Evolutionary conservation across 2,888 invertebrate species (phyloP).

Genomic region (Ypsolopha scabrella): DNA sequence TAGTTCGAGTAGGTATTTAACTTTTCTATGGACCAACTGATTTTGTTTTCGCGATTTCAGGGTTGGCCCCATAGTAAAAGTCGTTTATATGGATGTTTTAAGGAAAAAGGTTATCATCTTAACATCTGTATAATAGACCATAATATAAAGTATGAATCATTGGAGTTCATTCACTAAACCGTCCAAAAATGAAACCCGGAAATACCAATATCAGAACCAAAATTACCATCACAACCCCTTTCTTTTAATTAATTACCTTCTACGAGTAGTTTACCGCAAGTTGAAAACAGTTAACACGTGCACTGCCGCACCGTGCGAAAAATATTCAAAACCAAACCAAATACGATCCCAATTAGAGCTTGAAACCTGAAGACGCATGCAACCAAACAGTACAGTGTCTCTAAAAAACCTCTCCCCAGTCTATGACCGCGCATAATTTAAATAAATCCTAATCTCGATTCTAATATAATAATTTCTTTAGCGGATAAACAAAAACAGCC

Average conservation of each 20-base stretch:
- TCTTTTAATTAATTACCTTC: not conserved
- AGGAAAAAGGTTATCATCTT: too few species aligned
- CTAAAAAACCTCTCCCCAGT: constrained; percentile 23
- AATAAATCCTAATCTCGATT: constrained; percentile 26
- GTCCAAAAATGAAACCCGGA: not conserved
- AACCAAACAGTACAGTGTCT: constrained; percentile 8
- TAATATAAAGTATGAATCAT: too few species aligned
- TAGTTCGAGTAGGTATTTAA: too few species aligned
- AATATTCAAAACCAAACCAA: constrained; percentile 24
- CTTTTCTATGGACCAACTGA: too few species aligned
- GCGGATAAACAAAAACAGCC: constrained; percentile 60
- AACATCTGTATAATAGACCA: too few species aligned
- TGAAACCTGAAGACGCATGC: constrained; percentile 14
- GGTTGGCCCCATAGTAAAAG: too few species aligned
- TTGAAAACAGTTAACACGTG: constrained; percentile 20
- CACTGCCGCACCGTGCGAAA: constrained; percentile 44
- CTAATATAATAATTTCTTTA: constrained; percentile 35
- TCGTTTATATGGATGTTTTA: too few species aligned
- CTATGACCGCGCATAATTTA: constrained; percentile 25
- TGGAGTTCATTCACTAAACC: too few species aligned
- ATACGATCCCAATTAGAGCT: constrained; percentile 50
- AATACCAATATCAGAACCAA: not conserved
- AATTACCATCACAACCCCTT: not conserved
- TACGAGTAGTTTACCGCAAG: not conserved
- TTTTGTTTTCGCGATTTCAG: too few species aligned